These are phyloP conservation scores for Teinopalpus imperialis DNA, from an alignment of 2,888 invertebrate genomes.

Conservation along the genomic window DNA sequence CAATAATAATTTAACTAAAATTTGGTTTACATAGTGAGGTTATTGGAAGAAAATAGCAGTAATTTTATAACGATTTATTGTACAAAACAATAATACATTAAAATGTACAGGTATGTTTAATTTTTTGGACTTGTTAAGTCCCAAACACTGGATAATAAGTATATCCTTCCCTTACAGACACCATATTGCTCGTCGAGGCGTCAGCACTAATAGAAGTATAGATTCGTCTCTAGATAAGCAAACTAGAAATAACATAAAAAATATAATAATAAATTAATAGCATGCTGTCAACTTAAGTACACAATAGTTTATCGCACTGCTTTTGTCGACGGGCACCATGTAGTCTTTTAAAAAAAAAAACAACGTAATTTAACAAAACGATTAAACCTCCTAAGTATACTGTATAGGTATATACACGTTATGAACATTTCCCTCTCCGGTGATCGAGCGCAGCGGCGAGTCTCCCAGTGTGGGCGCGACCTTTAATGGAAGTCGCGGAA, in stretches of 20 bases:
- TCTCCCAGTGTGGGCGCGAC: slow-evolving; percentile 31
- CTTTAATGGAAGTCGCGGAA: slow-evolving; percentile 31
- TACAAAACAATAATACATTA: slow-evolving; percentile 84
- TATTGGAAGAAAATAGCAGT: slow-evolving; percentile 53
- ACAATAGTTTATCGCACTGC: slow-evolving; percentile 78
- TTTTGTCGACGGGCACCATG: slow-evolving; percentile 80
- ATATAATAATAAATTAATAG: slow-evolving; percentile 79
- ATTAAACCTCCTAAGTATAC: slow-evolving; percentile 81
- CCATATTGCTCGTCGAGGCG: slow-evolving; percentile 81
- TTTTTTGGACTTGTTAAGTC: slow-evolving; percentile 76
- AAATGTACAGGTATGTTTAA: slow-evolving; percentile 83
- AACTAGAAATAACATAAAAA: slow-evolving; percentile 77
- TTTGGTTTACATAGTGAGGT: too few relatives aligned
- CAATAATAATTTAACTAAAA: too few relatives aligned
- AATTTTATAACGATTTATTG: slow-evolving; percentile 83
- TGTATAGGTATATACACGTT: slow-evolving; percentile 79
- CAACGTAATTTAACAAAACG: slow-evolving; percentile 79
- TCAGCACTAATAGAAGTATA: slow-evolving; percentile 78
- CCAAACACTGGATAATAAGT: slow-evolving; percentile 79
- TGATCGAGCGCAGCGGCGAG: slow-evolving; percentile 49
- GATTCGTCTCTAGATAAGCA: slow-evolving; percentile 79
- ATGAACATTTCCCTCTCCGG: slow-evolving; percentile 78
- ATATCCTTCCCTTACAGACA: slow-evolving; percentile 80
- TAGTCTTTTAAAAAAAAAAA: slow-evolving; percentile 75
- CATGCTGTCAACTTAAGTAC: slow-evolving; percentile 81